phyloP scores from a whole-genome alignment of 2,797 vertebrate species.

The Sebastes kiyomatsui region DNA sequence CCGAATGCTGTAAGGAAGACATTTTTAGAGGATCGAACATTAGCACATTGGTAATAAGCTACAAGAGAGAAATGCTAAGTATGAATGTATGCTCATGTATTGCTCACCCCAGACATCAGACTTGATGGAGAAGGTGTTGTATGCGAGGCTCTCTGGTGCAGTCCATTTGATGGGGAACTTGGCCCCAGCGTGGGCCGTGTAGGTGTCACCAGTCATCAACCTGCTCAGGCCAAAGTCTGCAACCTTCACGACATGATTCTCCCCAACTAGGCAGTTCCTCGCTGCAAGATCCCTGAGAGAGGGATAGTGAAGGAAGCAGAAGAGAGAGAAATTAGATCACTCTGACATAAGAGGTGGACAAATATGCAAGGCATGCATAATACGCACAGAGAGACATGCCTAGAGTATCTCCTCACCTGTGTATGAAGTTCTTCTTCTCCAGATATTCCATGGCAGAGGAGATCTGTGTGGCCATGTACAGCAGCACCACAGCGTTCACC shows the following conservation, averaged over 20 bases:
- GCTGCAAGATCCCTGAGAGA: conserved; percentile 93
- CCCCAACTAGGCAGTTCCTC: conserved; percentile 96
- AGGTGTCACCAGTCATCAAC: conserved; percentile 98
- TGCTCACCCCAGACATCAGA: conserved; percentile 97
- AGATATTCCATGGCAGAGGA: conserved; percentile 99
- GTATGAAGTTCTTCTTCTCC: conserved; percentile 99
- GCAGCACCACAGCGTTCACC: conserved; percentile 95
- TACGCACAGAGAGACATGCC: neutral
- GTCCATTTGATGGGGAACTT: conserved; percentile 99
- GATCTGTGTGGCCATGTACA: conserved; percentile 99
- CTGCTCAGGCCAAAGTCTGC: conserved; percentile 97
- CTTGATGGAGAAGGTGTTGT: conserved; percentile 99
- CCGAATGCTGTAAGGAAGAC: conserved; percentile 88
- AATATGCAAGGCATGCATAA: neutral
- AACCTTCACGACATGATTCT: conserved; percentile 98
- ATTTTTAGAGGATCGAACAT: neutral
- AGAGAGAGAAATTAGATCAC: neutral
- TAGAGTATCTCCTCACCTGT: conserved; percentile 84
- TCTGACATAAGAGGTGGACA: neutral
- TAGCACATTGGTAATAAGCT: neutral
- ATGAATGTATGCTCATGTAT: neutral
- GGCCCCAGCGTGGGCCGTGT: conserved; percentile 97
- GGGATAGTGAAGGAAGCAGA: neutral
- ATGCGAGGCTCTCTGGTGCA: conserved; percentile 96
- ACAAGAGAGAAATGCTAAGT: neutral